phyloP scores from a whole-genome alignment of 2,113 vertebrate species.

The Rostratula benghalensis region DNA sequence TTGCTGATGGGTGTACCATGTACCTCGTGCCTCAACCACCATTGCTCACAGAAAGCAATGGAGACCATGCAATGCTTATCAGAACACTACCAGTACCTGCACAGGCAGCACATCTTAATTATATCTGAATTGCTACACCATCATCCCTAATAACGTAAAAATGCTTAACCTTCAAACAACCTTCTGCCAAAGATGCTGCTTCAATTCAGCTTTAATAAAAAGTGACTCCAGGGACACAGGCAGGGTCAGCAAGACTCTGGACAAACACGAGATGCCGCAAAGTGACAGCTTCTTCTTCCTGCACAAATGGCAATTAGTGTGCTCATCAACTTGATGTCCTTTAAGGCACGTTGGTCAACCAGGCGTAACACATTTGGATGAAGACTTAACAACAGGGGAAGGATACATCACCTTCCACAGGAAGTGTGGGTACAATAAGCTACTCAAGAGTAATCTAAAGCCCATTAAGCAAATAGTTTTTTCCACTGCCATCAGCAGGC shows the following conservation, averaged over 20 bases:
- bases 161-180: background rate
- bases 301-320: background rate
- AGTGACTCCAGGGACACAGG: background rate
- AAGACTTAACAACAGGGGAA: background rate
- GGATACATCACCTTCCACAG: background rate
- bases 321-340: background rate
- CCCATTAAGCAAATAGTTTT: background rate
- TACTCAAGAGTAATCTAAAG: conserved; percentile 27
- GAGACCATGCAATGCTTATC: rapidly evolving
- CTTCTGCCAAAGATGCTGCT: background rate
- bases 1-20: background rate
- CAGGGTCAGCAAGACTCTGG: background rate
- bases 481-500: conserved; percentile 10
- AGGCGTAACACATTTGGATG: background rate
- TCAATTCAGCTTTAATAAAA: background rate
- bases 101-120: background rate
- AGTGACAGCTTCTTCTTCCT: background rate
- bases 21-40: background rate
- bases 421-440: background rate
- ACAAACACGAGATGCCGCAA: background rate
- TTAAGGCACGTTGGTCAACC: background rate
- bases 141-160: background rate
- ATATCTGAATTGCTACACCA: background rate
- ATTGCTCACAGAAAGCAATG: rapidly evolving
- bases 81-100: background rate